These are phyloP conservation scores for Hemithea aestivaria DNA, from an alignment of 2,888 invertebrate genomes.

Conservation along the genomic window DNA sequence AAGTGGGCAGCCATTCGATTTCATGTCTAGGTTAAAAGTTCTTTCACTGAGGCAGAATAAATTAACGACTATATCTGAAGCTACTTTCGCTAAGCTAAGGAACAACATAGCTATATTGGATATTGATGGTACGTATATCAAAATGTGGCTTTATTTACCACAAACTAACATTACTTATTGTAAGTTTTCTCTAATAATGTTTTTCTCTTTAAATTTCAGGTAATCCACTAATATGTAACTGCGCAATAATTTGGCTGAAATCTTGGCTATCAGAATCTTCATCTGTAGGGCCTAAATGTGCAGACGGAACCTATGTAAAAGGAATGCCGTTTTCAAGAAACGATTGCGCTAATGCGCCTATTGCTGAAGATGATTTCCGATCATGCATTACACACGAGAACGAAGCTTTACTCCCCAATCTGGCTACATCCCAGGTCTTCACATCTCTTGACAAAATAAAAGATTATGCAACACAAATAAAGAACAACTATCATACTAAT, in stretches of 20 bases:
- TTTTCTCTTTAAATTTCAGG: conserved; percentile 69
- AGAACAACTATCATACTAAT: conserved; percentile 63
- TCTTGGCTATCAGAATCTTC: conserved; percentile 89
- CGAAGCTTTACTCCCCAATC: conserved; percentile 77
- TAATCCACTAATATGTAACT: conserved; percentile 90
- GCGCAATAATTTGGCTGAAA: conserved; percentile 89
- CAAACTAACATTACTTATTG: neutral
- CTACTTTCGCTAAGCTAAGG: conserved; percentile 85
- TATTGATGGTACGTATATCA: conserved; percentile 84
- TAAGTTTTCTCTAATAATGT: neutral
- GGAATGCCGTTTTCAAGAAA: conserved; percentile 84
- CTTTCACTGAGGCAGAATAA: conserved; percentile 88
- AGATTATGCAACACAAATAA: conserved; percentile 65
- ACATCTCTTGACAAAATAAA: conserved; percentile 79
- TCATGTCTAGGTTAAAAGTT: conserved; percentile 90
- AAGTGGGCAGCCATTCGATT: conserved; percentile 88
- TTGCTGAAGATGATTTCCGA: conserved; percentile 77
- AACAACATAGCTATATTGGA: conserved; percentile 91
- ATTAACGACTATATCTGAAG: conserved; percentile 85
- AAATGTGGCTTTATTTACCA: neutral
- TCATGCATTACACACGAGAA: conserved; percentile 83
- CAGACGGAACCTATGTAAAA: conserved; percentile 87
- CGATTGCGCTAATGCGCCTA: conserved; percentile 78
- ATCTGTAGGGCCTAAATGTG: conserved; percentile 86
- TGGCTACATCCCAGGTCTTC: conserved; percentile 79